phyloP scores from a whole-genome alignment of 2,797 vertebrate species.

The Eupleurogrammus muticus region DNA sequence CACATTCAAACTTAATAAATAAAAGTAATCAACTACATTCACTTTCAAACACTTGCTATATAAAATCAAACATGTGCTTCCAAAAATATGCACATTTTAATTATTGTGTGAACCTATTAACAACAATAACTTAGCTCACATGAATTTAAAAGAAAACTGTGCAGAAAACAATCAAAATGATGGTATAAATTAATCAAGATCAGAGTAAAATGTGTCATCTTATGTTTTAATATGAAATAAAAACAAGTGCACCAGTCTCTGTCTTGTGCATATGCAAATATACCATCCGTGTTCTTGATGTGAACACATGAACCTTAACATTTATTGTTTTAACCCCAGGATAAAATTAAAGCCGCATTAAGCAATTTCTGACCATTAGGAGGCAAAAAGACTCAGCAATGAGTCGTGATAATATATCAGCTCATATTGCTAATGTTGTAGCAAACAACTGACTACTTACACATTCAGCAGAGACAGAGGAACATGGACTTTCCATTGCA shows the following conservation, averaged over 20 bases:
- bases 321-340: conserved; percentile 37
- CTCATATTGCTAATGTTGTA: conserved; percentile 64
- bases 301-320: conserved; percentile 48
- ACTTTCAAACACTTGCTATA: conserved; percentile 57
- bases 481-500: conserved; percentile 70
- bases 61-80: conserved; percentile 37
- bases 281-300: conserved; percentile 24
- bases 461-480: conserved; percentile 80
- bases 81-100: conserved; percentile 16
- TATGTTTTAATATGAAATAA: conserved; percentile 24
- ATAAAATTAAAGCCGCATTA: conserved; percentile 73
- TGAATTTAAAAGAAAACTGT: conserved; percentile 22
- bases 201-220: conserved; percentile 8
- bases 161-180: conserved; percentile 47
- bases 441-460: conserved; percentile 80
- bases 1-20: conserved; percentile 39
- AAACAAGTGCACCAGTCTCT: conserved; percentile 41
- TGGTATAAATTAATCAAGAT: conserved; percentile 43
- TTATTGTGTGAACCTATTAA: conserved; percentile 9
- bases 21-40: conserved; percentile 25
- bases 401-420: conserved; percentile 29
- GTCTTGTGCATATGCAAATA: conserved; percentile 38
- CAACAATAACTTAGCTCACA: conserved; percentile 55
- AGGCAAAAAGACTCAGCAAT: conserved; percentile 22
- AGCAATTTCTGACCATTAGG: conserved; percentile 56